Base-by-base conservation (phyloP, 2,888 invertebrate genomes). In the Sceliomorpha sp. region DNA sequence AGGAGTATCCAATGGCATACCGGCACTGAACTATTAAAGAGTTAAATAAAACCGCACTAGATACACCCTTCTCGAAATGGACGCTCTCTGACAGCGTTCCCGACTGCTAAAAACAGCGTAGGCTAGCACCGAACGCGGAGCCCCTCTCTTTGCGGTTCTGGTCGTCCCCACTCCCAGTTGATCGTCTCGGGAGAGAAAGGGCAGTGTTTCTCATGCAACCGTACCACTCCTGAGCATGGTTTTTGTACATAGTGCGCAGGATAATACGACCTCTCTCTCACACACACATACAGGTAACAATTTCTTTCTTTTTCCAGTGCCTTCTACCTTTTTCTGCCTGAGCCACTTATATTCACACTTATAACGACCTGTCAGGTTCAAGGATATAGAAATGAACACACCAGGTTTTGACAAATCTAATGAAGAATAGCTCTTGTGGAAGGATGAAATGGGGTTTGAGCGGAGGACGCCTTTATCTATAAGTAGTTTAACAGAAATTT, bases 161-260 rank as follows among this genome's bases (percentile, higher is more conserved):
- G 55, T 32, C 42, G 10, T 72, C 79, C 74, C 79, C 63, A 70
- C 69, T 68, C 37, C 55, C 37, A 39, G n/a, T 37, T 37, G 53
- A 8, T 32, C 53, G 62, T 56, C 64, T 75, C 72, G 76, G 72
- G 78, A 85, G 85, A 85, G 86, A 85, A 86, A 86, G 86, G 86
- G 74, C 82, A 84, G 85, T 50, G 85, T 80, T 77, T 81, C 84
- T 85, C 85, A 84, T 58, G 24, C 69, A 45, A 51, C 27, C 32
- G 51, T 34, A 63, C 55, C 51, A 50, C 60, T 67, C 42, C 42
- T 55, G 58, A 42, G 51, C 47, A 29, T 13, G 47, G 53, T 59
- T 59, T 59, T 67, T 67, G 45, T 42, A 13, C 40, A 26, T 50
- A 14, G n/a, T n/a, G 47, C 8, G 20, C 56, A 26, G 36, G 55